A percentile compares a stretch with the other conserved stretches of the same genome.
phyloP scores from a whole-genome alignment of 1,140 invertebrate species.

The Arion vulgaris region DNA sequence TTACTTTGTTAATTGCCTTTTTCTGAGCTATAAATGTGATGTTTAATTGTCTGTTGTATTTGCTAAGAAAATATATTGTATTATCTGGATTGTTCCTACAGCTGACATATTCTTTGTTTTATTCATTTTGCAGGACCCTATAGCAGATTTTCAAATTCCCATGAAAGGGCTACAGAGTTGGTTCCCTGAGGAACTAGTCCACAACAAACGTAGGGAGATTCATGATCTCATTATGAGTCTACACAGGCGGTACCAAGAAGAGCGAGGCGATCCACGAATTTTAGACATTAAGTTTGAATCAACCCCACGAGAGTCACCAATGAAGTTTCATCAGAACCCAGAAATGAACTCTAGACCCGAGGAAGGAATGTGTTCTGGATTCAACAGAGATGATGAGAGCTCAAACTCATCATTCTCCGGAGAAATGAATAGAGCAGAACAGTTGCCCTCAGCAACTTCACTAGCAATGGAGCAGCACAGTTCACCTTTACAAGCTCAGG shows the following conservation, averaged over 20 bases:
- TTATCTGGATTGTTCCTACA: not conserved
- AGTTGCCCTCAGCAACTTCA: not conserved
- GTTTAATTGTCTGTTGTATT: too few species aligned
- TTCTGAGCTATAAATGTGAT: too few species aligned
- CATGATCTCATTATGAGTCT: constrained; percentile 69
- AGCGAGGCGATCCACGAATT: constrained; percentile 25
- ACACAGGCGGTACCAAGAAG: constrained; percentile 47
- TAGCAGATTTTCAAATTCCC: constrained; percentile 71
- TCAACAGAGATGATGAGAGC: constrained; percentile 30
- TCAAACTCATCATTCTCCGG: constrained; percentile 21
- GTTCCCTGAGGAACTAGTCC: constrained; percentile 70
- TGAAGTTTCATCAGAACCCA: not conserved
- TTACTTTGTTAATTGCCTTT: too few species aligned
- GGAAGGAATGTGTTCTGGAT: not conserved
- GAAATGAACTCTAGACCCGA: constrained; percentile 1
- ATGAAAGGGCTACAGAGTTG: constrained; percentile 70
- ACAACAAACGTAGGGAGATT: constrained; percentile 69
- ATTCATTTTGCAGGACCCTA: constrained; percentile 68
- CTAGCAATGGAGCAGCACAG: not conserved
- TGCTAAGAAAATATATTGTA: too few species aligned
- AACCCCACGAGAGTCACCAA: not conserved
- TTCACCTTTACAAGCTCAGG: not conserved
- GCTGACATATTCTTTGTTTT: constrained; percentile 4
- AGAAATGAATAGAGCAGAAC: constrained; percentile 3
- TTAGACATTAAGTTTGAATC: constrained; percentile 34